Evolutionary conservation across 2,113 vertebrate genomes (phyloP), one percentile per base, ranked within the genome.

Genomic region (Bostrychus sinensis): DNA sequence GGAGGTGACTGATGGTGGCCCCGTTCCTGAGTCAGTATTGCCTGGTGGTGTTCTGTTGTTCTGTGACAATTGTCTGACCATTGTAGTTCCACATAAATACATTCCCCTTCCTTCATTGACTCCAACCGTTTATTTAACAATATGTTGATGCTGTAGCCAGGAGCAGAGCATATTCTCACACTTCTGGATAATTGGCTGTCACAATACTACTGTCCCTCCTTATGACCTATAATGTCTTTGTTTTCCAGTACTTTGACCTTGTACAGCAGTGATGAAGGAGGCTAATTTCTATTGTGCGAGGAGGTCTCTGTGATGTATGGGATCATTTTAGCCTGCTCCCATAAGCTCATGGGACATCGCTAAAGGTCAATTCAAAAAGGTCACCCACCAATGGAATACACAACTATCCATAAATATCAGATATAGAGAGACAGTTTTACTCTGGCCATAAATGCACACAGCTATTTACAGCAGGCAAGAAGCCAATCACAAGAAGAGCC

Each of bases 361-460:
- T 72, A 81, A 83, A 84, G 83, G 71, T 78, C 70, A 76, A 57
- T 55, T 56, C 58, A 16, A 6, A 86, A 84, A 84, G 80, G 80
- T 69, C 74, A 68, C 41, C 34, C 1, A 3, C 54, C 51, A 71
- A 59, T 10, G 25, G 62, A 63, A 81, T 61, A 63, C 51, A 73
- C 65, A 82, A 72, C 66, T 72, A 77, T 42, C 43, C 26, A 61
- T 57, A 64, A 56, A 74, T 64, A 55, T 51, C 0, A 22, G 30
- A 19, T 9, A 17, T n/a, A 38, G 34, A 4, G 34, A 22, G 26
- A 14, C 12, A 17, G 26, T 37, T 13, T 43, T 7, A 39, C 14
- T 37, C 30, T 2, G n/a, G n/a, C 1, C 12, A 48, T 48, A 7
- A 25, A 51, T 51, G 16, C 7, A 17, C 25, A 51, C 48, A n/a